Evolutionary conservation across 2,113 vertebrate genomes (phyloP), one percentile per base, ranked within the genome.

Genomic region (Motacilla alba): DNA sequence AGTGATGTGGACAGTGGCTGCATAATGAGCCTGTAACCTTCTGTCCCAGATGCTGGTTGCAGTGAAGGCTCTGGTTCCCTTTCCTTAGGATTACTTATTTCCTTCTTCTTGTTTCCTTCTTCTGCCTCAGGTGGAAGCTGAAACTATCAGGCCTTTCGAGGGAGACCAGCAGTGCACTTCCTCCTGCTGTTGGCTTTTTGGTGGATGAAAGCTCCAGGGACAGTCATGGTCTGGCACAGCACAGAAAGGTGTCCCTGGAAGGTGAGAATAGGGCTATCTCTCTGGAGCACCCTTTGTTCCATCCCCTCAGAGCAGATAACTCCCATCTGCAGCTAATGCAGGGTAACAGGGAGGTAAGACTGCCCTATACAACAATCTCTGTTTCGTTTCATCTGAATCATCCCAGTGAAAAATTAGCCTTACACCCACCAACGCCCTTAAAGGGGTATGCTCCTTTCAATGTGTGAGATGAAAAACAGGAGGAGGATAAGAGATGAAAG

Each of bases 401-500:
- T 50, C 56, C 70, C 72, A 69, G 33, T 33, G 62, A 97, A 96
- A 96, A 96, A 93, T 85, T 89, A 92, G 74, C 90, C 59, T 33
- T 92, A 81, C 55, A 91, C 81, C 91, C 94, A 95, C 89, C 44
- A 88, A 79, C 1, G 1, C 76, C 90, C 89, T 96, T 95, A 97
- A 96, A 97, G 87, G 62, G 24, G 83, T 75, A 87, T 60, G 44
- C 14, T 85, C 23, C 33, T 87, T 95, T 95, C 83, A 89, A 87
- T 87, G 75, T 85, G 66, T 11, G 24, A 93, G 66, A 83, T 75
- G 78, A 95, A 94, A 83, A 94, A 74, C 62, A 70, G 56, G 81
- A 72, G 41, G 56, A 95, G 59, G 53, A 90, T 49, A 70, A 96
- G 82, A 93, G 73, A 96, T 91, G 60, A 95, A 94, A 95, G 95